These are phyloP conservation scores for Menidia beryllina DNA, from an alignment of 2,113 vertebrate species.

Conservation along the genomic window DNA sequence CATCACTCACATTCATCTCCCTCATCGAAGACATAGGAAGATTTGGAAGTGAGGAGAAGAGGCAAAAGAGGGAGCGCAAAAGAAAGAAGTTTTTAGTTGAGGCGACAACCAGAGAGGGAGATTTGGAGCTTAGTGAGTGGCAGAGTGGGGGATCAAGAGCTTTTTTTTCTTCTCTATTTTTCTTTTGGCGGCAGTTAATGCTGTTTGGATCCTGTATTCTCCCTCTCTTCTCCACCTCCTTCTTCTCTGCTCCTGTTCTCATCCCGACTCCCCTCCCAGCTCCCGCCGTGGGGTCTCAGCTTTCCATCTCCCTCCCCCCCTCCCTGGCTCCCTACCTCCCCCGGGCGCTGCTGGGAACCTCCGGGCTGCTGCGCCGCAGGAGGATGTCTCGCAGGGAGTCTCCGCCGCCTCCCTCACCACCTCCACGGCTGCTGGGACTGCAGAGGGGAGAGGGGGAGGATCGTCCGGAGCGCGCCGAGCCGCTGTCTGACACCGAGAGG, in stretches of 20 bases:
- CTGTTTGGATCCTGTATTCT: conserved; percentile 33
- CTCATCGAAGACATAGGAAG: conserved; percentile 21
- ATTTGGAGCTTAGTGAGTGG: conserved; percentile 43
- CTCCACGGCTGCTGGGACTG: conserved; percentile 61
- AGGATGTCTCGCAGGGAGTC: conserved; percentile 88
- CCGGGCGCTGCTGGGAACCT: conserved; percentile 80
- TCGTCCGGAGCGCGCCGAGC: conserved; percentile 90
- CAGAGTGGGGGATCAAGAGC: conserved; percentile 10
- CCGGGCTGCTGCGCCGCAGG: conserved; percentile 73
- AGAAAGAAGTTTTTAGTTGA: conserved; percentile 56
- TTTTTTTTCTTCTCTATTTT: conserved; percentile 40
- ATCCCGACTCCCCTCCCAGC: conserved; percentile 71
- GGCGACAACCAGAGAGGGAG: conserved; percentile 34
- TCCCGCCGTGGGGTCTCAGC: conserved; percentile 82
- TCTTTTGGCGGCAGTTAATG: conserved; percentile 15
- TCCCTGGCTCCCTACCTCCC: conserved; percentile 84
- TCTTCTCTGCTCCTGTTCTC: conserved; percentile 54
- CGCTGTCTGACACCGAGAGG: conserved; percentile 90
- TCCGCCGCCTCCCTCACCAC: conserved; percentile 78
- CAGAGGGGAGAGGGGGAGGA: conserved; percentile 80
- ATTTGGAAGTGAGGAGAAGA: neutral
- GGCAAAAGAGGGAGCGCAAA: neutral
- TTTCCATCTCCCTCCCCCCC: conserved; percentile 83
- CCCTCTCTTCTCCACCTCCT: conserved; percentile 20
- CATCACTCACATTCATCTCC: conserved; percentile 50